Percentiles rank a stretch among this genome's conserved stretches.
phyloP scores from a whole-genome alignment of 2,113 vertebrate species.

The Mus pahari region DNA sequence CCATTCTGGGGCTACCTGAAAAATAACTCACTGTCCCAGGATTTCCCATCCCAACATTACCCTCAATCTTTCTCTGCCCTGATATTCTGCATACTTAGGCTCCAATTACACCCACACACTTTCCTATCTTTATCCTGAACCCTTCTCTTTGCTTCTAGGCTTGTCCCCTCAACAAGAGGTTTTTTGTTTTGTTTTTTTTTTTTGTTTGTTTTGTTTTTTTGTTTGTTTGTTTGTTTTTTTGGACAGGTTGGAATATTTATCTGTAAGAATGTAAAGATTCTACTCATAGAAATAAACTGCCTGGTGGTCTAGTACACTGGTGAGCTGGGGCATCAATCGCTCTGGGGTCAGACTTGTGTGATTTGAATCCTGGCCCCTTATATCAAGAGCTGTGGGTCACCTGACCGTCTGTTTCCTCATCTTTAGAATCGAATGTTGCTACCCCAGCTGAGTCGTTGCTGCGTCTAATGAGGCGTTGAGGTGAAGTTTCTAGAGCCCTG shows the following conservation, averaged over 20 bases:
- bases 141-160: not conserved
- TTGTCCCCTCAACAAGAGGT: not conserved
- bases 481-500: not conserved
- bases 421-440: not conserved
- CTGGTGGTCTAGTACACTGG: too few species aligned
- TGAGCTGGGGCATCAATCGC: not conserved
- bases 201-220: too few species aligned
- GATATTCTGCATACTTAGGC: rapidly evolving
- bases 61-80: not conserved
- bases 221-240: not conserved
- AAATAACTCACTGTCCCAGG: not conserved
- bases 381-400: not conserved
- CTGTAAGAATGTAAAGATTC: not conserved
- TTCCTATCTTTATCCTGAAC: rapidly evolving
- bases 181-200: too few species aligned
- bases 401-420: not conserved
- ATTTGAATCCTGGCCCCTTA: not conserved
- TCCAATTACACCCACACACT: not conserved
- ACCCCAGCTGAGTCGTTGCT: not conserved
- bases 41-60: rapidly evolving
- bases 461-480: not conserved
- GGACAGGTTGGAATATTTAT: too few species aligned
- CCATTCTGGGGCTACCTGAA: not conserved
- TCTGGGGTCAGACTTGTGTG: not conserved
- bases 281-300: too few species aligned